Evolutionary conservation across 2,888 invertebrate genomes (phyloP), one percentile per base, ranked within the genome.

Genomic region (Hirtodrosophila alboralis): DNA sequence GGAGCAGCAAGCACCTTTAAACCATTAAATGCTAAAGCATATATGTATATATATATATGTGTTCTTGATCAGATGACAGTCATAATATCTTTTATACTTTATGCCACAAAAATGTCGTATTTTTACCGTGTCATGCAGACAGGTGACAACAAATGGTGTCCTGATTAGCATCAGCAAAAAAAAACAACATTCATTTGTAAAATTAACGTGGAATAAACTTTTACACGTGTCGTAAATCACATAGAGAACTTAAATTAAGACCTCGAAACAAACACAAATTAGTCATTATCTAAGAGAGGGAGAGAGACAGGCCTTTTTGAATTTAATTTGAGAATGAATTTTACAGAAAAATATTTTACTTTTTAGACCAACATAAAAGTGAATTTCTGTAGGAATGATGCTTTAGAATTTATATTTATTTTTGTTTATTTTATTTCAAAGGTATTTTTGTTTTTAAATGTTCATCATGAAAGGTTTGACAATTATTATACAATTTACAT

Each of bases 161-260:
- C 38, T 13, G 69, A 65, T 61, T 52, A 28, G 21, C 62, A 69
- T 43, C 53, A 28, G 30, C 10, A 13, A 33, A 23, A 21, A 13
- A 37, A 59, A 44, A 6, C 8, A 33, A 18, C n/a, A 12, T 23
- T 14, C 33, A 34, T 47, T 58, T 41, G 30, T 41, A 28, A 13
- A 18, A 4, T 33, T 27, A 6, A 7, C 23, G n/a, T 33, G 10
- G 21, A 12, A 5, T 7, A 13, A 38, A 7, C 7, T 5, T 40
- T 54, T 30, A 51, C 41, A 34, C 23, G 6, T 10, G 16, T 10
- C 6, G 8, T 21, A 28, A 40, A 9, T 26, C 33, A 18, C 21
- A 34, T 18, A 44, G 49, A 48, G 63, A 34, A 6, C 8, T 21
- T 34, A 16, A 64, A 56, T 41, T 13, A 13, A n/a, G 9, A 3